phyloP scores from a whole-genome alignment of 2,797 vertebrate species.

The Spondyliosoma cantharus region DNA sequence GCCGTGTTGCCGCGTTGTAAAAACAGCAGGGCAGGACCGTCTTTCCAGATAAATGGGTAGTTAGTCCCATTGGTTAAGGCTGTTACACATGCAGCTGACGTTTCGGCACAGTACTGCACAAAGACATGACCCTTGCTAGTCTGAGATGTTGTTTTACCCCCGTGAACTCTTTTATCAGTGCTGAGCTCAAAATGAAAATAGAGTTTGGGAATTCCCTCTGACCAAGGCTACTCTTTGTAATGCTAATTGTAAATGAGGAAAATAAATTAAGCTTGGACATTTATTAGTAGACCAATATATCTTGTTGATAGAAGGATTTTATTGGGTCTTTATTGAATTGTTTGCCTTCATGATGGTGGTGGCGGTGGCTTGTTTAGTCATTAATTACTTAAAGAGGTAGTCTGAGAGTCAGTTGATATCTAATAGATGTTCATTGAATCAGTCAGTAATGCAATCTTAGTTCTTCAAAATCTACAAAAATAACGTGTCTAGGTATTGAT shows the following conservation, averaged over 20 bases:
- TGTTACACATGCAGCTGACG: conserved; percentile 47
- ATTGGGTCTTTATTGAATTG: conserved; percentile 19
- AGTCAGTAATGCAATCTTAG: too few relatives aligned
- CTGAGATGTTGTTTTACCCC: conserved; percentile 15
- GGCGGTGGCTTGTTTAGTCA: neutral
- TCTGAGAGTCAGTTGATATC: neutral
- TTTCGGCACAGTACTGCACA: conserved; percentile 32
- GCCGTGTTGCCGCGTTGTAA: conserved; percentile 61
- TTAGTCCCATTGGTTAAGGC: conserved; percentile 13
- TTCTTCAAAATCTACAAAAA: neutral
- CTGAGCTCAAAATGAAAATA: conserved; percentile 42
- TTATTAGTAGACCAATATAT: conserved; percentile 34
- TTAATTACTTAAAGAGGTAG: neutral
- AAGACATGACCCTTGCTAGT: conserved; percentile 31
- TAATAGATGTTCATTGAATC: neutral
- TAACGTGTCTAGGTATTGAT: neutral
- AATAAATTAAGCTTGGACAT: conserved; percentile 31
- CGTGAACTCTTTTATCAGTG: conserved; percentile 31
- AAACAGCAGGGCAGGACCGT: conserved; percentile 41
- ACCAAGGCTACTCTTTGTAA: conserved; percentile 38
- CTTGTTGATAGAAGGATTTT: neutral
- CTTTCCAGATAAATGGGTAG: conserved; percentile 30
- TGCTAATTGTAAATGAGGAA: conserved; percentile 38
- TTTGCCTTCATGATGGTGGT: neutral
- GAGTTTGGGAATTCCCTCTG: conserved; percentile 32